Evolutionary conservation across 1,140 invertebrate genomes (phyloP), one percentile per base, ranked within the genome.

Genomic region (Eciton burchellii): DNA sequence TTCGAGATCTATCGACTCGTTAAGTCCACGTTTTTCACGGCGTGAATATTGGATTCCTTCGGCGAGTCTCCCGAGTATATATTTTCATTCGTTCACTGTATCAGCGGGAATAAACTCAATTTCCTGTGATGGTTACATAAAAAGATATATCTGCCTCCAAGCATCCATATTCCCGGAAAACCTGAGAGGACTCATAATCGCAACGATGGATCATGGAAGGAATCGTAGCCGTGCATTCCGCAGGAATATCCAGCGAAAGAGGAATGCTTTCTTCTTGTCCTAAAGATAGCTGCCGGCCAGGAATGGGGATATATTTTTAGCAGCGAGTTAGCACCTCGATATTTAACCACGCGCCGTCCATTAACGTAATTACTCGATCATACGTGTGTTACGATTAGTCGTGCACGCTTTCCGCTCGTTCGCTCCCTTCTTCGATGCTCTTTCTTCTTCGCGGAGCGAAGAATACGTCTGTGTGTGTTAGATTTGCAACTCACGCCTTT

Each of bases 221-320:
- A 84, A 35, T 63, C 60, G 52, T 52, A 81, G 60, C 63, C 16
- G 14, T n/a, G 45, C 66, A 81, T 81, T 72, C 68, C 77, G 19
- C 43, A 24, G 35, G 26, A 81, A 81, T 81, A 26, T 43, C 73
- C 52, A 43, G 26, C 68, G 29, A 59, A 71, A 59, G 60, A 68
- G 29, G 26, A 73, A 84, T 81, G 65, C 77, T 76, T 76, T 26
- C 12, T 63, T 24, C 16, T 54, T 76, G 71, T 73, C 59, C 56
- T 63, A 74, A 79, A 81, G 59, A 81, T 84, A 81, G 77, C 16
- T 62, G 12, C 60, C 49, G 11, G 66, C 24, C 54, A 76, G 72
- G 81, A 87, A 87, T 71, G 54, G n/a, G 35, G 12, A 74, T 16
- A 43, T 87, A 87, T 87, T 87, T 87, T 86, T 87, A 87, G 84